Conservation (phyloP, 2,113 vertebrate genomes). For the Marmota flaviventris region DNA sequence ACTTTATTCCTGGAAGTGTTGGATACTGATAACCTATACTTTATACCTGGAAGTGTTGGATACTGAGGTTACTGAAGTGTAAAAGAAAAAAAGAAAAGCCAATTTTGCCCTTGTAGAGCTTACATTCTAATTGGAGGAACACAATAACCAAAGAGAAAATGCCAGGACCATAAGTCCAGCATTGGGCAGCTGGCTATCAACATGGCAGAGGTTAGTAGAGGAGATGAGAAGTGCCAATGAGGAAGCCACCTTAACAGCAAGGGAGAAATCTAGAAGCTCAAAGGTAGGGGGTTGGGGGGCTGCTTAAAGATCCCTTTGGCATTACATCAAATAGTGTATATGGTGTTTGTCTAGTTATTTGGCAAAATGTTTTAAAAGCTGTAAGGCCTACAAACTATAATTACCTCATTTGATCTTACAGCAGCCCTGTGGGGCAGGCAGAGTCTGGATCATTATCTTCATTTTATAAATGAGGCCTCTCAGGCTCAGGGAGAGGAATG, state of each 20-base stretch:
- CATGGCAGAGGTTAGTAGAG: neutral
- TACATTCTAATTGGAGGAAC: neutral
- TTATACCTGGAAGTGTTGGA: neutral
- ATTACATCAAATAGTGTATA: conserved; percentile 20
- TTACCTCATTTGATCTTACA: conserved; percentile 55
- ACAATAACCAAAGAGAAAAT: neutral
- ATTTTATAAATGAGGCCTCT: conserved; percentile 43
- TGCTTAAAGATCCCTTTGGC: conserved; percentile 16
- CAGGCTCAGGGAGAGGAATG: conserved; percentile 42
- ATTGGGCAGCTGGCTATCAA: neutral
- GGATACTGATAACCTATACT: neutral
- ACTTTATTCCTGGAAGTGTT: neutral
- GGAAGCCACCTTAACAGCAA: neutral
- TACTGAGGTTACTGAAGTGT: neutral
- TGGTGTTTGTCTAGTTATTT: conserved; percentile 8
- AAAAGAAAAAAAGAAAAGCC: neutral
- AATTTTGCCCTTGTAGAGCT: neutral
- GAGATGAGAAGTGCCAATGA: neutral
- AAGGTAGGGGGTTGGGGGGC: neutral
- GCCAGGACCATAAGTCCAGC: neutral
- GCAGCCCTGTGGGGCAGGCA: neutral
- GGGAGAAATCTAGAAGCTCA: neutral
- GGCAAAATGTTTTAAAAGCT: conserved; percentile 45
- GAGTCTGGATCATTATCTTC: conserved; percentile 14
- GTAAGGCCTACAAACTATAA: neutral